phyloP scores from a whole-genome alignment of 35 echinoderm and acorn worm genomes.

The Chiridota heheva region DNA sequence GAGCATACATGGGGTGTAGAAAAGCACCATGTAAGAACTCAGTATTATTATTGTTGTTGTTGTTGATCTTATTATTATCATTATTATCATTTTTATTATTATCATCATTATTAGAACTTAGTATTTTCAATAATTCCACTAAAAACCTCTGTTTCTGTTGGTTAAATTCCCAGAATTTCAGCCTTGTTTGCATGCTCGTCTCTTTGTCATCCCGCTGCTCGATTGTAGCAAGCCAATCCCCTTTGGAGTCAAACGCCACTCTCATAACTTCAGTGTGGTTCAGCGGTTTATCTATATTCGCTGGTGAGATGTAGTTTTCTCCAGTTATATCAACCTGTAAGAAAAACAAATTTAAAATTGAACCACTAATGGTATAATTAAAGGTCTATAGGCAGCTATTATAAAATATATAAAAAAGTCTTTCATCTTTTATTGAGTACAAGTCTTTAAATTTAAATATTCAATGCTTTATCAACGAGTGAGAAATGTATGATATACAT shows the following conservation, averaged over 20 bases:
- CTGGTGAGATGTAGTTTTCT: conserved; percentile 80
- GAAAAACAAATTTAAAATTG: neutral
- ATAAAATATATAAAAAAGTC: neutral
- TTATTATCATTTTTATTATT: too few species aligned
- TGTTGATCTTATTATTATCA: too few species aligned
- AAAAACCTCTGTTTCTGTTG: conserved; percentile 73
- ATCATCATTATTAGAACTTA: too few species aligned
- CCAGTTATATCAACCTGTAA: conserved; percentile 72
- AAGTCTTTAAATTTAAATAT: too few species aligned
- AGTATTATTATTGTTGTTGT: too few species aligned
- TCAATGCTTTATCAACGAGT: too few species aligned
- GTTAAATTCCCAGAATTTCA: conserved; percentile 94
- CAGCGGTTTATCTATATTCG: conserved; percentile 58
- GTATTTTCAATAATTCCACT: too few species aligned
- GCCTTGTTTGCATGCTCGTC: conserved; percentile 51
- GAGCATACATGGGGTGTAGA: too few species aligned
- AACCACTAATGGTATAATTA: neutral
- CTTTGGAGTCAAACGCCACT: conserved; percentile 65
- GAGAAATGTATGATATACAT: too few species aligned
- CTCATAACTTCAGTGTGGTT: conserved; percentile 74
- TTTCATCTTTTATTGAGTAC: neutral
- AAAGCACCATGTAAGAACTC: too few species aligned
- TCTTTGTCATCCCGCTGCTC: conserved; percentile 68
- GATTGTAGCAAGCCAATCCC: conserved; percentile 78
- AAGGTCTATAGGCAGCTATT: neutral